These are phyloP conservation scores for Phenganax stokvisi DNA, from an alignment of 92 coral and sea anemone species.

Conservation along the genomic window DNA sequence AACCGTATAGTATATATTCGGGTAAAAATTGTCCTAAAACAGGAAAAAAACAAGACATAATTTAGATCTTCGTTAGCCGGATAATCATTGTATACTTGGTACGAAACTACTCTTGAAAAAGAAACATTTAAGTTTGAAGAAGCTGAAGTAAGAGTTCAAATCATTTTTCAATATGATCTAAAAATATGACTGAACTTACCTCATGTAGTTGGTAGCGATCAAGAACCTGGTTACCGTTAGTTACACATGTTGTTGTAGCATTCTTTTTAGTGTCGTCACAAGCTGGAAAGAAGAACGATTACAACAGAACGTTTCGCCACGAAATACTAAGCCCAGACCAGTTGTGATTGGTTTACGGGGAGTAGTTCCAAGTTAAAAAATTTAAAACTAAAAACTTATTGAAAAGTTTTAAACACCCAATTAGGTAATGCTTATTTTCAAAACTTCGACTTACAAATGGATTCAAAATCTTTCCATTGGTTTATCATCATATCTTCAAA, in stretches of 20 bases:
- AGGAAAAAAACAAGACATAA: neutral
- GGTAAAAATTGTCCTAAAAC: constrained; percentile 28
- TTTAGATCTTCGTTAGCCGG: too few species aligned
- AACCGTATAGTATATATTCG: constrained; percentile 14
- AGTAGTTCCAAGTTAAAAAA: too few species aligned
- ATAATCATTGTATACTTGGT: too few species aligned
- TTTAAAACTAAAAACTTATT: too few species aligned
- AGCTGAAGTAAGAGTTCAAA: too few species aligned
- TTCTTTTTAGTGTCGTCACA: neutral
- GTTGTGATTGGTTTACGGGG: too few species aligned
- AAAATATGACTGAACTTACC: neutral
- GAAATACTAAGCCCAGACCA: too few species aligned
- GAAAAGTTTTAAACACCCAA: too few species aligned
- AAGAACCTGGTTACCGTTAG: neutral
- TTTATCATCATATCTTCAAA: constrained; percentile 79
- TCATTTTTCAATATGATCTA: too few species aligned
- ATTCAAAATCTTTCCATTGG: constrained; percentile 69
- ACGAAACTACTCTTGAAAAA: too few species aligned
- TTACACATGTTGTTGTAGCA: neutral
- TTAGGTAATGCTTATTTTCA: neutral
- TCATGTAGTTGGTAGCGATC: constrained; percentile 7
- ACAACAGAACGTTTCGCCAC: neutral
- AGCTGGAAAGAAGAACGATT: neutral
- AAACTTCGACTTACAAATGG: neutral
- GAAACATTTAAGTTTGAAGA: too few species aligned